phyloP scores from a whole-genome alignment of 2,113 vertebrate genomes.

The Recurvirostra avosetta region DNA sequence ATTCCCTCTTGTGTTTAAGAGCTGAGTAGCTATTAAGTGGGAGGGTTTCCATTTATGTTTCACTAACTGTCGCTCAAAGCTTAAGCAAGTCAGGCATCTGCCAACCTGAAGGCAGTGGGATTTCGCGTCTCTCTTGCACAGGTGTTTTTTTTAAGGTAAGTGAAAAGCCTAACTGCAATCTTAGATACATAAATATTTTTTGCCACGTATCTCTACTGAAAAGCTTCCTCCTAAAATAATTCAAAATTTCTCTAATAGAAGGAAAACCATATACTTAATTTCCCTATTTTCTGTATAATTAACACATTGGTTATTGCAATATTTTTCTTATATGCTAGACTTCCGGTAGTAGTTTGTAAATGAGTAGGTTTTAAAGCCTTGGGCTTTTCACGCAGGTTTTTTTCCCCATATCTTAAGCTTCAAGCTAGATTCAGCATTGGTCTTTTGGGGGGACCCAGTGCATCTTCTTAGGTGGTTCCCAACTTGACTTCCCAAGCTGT shows the following conservation, averaged over 20 bases:
- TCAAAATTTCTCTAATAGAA: neutral
- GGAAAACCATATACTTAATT: neutral
- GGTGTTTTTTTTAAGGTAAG: too few relatives aligned
- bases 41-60: neutral
- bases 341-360: neutral
- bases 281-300: neutral
- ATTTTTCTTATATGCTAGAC: neutral
- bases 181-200: neutral
- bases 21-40: neutral
- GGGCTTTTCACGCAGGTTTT: neutral
- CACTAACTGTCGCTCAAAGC: neutral
- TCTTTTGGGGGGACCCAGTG: accelerated
- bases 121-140: neutral
- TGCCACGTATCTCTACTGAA: neutral
- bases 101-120: neutral
- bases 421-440: neutral
- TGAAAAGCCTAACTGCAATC: neutral
- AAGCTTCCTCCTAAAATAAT: neutral
- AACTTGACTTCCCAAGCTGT: neutral
- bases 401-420: neutral
- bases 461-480: neutral
- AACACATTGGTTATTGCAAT: neutral
- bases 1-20: neutral
- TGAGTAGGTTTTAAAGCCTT: neutral
- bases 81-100: neutral